phyloP scores from a whole-genome alignment of 2,888 invertebrate species.

The Mythimna impura region DNA sequence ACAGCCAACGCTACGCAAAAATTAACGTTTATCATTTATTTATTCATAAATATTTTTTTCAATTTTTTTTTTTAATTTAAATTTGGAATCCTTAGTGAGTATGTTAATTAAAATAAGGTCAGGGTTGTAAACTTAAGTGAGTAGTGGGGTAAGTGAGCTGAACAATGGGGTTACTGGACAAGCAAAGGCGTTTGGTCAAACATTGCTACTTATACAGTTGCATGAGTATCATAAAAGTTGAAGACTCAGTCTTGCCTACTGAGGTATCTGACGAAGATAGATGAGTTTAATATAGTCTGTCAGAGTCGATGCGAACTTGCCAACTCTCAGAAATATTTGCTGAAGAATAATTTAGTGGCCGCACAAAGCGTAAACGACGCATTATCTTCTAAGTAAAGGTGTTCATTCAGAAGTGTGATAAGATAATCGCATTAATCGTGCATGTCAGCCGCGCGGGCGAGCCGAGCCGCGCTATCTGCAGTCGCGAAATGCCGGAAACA shows the following conservation, averaged over 20 bases:
- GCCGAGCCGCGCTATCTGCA: conserved; percentile 60
- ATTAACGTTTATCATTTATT: background rate
- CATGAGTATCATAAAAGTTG: background rate
- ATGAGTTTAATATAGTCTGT: conserved; percentile 39
- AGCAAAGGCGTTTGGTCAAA: background rate
- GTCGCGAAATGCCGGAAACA: conserved; percentile 77
- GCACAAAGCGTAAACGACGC: conserved; percentile 34
- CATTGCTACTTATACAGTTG: background rate
- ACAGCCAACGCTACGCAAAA: background rate
- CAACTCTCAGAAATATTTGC: conserved; percentile 2
- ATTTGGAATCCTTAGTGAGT: background rate
- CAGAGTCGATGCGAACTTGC: conserved; percentile 6
- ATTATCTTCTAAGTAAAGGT: conserved; percentile 59
- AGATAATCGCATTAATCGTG: conserved; percentile 61
- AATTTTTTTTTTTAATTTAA: background rate
- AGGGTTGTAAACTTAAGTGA: background rate
- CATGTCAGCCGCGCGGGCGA: conserved; percentile 42
- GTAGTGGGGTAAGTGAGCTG: background rate
- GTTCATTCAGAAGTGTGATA: conserved; percentile 52
- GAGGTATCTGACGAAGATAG: conserved; percentile 19
- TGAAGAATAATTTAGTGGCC: conserved; percentile 22
- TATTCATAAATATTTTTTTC: background rate
- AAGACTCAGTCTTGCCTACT: background rate
- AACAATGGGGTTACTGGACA: background rate
- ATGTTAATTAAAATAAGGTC: conserved; percentile 9